Percentiles rank a stretch among this genome's conserved stretches.
Conservation (phyloP, 2,113 vertebrate genomes). For the Ibidorhyncha struthersii region DNA sequence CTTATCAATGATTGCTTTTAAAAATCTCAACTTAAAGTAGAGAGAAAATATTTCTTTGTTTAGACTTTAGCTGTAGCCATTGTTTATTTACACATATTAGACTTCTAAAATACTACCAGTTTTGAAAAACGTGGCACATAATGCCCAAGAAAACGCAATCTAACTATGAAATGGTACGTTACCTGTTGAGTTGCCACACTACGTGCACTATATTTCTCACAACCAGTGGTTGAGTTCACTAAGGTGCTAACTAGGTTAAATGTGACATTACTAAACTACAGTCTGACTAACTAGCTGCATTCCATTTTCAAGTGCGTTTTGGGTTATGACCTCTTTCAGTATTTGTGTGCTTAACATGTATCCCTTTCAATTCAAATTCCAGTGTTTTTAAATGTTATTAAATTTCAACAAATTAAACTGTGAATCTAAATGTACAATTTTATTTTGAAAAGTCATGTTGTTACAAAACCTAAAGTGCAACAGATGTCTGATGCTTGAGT, state of each 20-base stretch:
- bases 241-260: constrained; percentile 78
- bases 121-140: constrained; percentile 47
- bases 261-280: constrained; percentile 73
- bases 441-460: constrained; percentile 79
- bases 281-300: constrained; percentile 65
- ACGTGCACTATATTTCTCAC: constrained; percentile 70
- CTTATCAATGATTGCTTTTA: constrained; percentile 84
- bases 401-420: constrained; percentile 76
- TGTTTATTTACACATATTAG: constrained; percentile 67
- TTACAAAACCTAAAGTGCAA: constrained; percentile 76
- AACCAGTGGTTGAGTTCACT: constrained; percentile 70
- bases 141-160: constrained; percentile 42
- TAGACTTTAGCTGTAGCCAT: constrained; percentile 68
- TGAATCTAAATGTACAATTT: constrained; percentile 81
- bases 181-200: constrained; percentile 55
- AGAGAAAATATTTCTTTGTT: constrained; percentile 53
- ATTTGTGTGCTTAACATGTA: constrained; percentile 75
- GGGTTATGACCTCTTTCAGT: constrained; percentile 70
- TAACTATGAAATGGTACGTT: constrained; percentile 54
- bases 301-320: constrained; percentile 70
- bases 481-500: constrained; percentile 76
- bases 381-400: constrained; percentile 79
- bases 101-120: constrained; percentile 44
- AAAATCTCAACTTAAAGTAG: constrained; percentile 65
- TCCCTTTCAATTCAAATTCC: constrained; percentile 76